Evolutionary conservation across 2,888 invertebrate genomes (phyloP).

Genomic region (Argyresthia albistria): DNA sequence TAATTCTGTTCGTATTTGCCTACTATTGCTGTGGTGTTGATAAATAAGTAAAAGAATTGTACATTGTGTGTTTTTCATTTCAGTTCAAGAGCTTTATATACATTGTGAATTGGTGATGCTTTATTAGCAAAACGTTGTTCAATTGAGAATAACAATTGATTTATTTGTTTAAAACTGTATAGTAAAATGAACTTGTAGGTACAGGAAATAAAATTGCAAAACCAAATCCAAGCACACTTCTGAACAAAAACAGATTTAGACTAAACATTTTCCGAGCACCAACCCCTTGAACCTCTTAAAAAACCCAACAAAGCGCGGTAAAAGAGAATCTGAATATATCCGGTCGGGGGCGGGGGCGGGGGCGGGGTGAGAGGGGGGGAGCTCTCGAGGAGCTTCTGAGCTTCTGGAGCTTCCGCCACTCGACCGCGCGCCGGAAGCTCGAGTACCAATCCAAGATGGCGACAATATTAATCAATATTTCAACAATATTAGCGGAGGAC

Average conservation of each 20-base stretch:
- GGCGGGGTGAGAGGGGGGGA: conserved; percentile 12
- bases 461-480: conserved; percentile 74
- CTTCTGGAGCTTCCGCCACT: conserved; percentile 21
- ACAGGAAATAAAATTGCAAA: not conserved
- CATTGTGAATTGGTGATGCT: too few species aligned
- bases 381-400: conserved; percentile 22
- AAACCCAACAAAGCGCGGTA: conserved; percentile 31
- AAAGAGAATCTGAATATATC: conserved; percentile 42
- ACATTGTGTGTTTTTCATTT: too few species aligned
- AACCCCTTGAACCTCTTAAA: conserved; percentile 23
- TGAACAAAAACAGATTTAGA: not conserved
- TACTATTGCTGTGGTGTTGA: too few species aligned
- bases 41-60: too few species aligned
- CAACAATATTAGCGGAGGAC: conserved; percentile 57
- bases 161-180: not conserved
- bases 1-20: too few species aligned
- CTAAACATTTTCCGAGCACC: conserved; percentile 20
- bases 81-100: too few species aligned
- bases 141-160: conserved; percentile 28
- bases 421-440: conserved; percentile 19
- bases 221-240: not conserved
- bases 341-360: conserved; percentile 33
- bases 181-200: not conserved
- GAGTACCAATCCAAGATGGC: conserved; percentile 60
- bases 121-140: conserved; percentile 25